Evolutionary conservation across 92 coral and sea anemone genomes (phyloP).

Genomic region (Ricordea florida): DNA sequence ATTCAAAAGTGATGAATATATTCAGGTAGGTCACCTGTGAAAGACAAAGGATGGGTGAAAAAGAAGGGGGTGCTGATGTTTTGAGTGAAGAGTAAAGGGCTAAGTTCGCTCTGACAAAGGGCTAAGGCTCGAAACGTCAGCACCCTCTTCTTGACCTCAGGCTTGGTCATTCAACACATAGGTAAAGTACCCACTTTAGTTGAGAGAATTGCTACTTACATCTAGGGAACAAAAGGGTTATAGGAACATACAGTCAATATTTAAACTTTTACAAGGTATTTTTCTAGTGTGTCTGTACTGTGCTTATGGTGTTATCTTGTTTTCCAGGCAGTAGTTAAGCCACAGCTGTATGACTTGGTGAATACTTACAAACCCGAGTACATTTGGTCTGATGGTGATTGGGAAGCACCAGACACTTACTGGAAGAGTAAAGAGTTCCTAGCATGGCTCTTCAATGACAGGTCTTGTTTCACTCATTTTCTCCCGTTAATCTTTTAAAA

Average conservation of each 20-base stretch:
- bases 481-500: too few relatives aligned
- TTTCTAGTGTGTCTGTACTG: background rate
- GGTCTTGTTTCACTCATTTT: constrained; percentile 27
- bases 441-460: constrained; percentile 80
- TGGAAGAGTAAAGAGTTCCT: constrained; percentile 77
- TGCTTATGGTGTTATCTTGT: background rate
- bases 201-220: background rate
- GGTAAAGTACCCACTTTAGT: too few relatives aligned
- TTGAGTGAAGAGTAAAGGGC: too few relatives aligned
- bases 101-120: too few relatives aligned
- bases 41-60: too few relatives aligned
- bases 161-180: background rate
- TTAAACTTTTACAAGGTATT: too few relatives aligned
- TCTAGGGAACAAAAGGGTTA: too few relatives aligned
- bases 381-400: constrained; percentile 89
- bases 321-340: constrained; percentile 57
- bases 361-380: constrained; percentile 70
- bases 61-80: too few relatives aligned
- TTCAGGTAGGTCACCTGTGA: constrained; percentile 60
- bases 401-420: constrained; percentile 76
- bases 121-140: too few relatives aligned
- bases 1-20: constrained; percentile 77
- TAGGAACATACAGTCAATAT: too few relatives aligned
- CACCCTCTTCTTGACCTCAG: too few relatives aligned
- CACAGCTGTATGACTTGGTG: constrained; percentile 74